Evolutionary conservation across 2,888 invertebrate genomes (phyloP), one percentile per base, ranked within the genome.

Genomic region (Agrypnus murinus): DNA sequence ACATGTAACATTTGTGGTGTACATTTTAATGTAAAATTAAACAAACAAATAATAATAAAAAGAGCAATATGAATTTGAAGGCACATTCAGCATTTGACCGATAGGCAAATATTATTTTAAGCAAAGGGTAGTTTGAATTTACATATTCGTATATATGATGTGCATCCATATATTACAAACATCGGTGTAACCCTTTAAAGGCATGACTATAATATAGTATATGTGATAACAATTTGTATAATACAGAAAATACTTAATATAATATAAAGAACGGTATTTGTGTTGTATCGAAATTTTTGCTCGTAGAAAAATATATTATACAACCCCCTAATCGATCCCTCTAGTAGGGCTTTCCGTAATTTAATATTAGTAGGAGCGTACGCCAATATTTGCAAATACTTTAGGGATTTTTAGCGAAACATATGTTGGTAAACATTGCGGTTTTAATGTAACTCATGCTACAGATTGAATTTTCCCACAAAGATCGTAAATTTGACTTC

Each of bases 301-400:
- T n/a, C n/a, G n/a, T n/a, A n/a, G n/a, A n/a, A n/a, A n/a, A n/a
- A n/a, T n/a, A n/a, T n/a, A n/a, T n/a, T n/a, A n/a, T 17, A 31
- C 25, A 36, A 55, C 45, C 57, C n/a, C 34, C 45, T 57, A 67
- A 60, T 62, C 62, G 55, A 68, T 69, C 59, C 59, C 59, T 32
- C 40, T 59, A 43, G 5, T 2, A 5, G 25, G 25, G 31, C 38
- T 58, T 59, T 81, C n/a, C 81, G 83, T 82, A 83, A 83, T 77
- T 66, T 64, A 79, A 82, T 78, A 78, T 78, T 74, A 71, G 73
- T 76, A 73, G 78, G 79, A 81, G 80, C 79, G 77, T 77, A 78
- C 75, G 75, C 74, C 79, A 80, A 82, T 83, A 82, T 83, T 83
- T 83, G 81, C 82, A 76, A 78, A 81, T 81, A 79, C 79, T 79